A percentile compares a stretch with the other conserved stretches of the same genome.
These are phyloP conservation scores for Chelonia mydas DNA, from an alignment of 2,797 vertebrate genomes.

Conservation along the genomic window DNA sequence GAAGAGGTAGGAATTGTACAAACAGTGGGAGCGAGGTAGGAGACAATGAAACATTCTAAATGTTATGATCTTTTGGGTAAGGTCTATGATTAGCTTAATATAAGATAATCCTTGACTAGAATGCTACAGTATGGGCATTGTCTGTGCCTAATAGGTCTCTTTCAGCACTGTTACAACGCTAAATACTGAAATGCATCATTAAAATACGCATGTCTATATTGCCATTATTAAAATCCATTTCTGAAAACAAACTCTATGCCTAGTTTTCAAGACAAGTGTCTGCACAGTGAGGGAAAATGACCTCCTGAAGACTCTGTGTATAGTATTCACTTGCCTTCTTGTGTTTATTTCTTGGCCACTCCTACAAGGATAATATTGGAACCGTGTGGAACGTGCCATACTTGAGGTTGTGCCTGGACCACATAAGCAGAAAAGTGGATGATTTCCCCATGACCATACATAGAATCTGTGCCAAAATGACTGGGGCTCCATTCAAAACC, in stretches of 20 bases:
- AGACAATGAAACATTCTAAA: constrained; percentile 21
- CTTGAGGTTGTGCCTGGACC: constrained; percentile 55
- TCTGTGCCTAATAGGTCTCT: neutral
- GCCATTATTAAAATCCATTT: constrained; percentile 18
- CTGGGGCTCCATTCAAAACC: constrained; percentile 54
- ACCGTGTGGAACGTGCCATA: constrained; percentile 12
- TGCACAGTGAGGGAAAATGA: constrained; percentile 29
- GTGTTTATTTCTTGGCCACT: constrained; percentile 49
- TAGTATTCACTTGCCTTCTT: constrained; percentile 52
- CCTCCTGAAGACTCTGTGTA: constrained; percentile 23
- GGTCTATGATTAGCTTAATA: neutral
- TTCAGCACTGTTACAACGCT: neutral
- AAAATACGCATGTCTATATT: neutral
- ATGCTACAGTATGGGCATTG: neutral
- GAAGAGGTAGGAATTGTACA: neutral
- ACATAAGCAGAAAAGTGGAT: constrained; percentile 65
- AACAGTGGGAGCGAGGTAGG: constrained; percentile 1
- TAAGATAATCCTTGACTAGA: neutral
- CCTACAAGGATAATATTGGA: constrained; percentile 19
- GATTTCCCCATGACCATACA: constrained; percentile 62
- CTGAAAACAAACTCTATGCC: constrained; percentile 30
- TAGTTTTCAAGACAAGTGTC: neutral
- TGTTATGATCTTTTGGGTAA: constrained; percentile 25
- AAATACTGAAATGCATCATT: neutral
- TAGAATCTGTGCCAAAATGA: constrained; percentile 58